Conservation (phyloP, 2,797 vertebrate species). For the Diplodus puntazzo region DNA sequence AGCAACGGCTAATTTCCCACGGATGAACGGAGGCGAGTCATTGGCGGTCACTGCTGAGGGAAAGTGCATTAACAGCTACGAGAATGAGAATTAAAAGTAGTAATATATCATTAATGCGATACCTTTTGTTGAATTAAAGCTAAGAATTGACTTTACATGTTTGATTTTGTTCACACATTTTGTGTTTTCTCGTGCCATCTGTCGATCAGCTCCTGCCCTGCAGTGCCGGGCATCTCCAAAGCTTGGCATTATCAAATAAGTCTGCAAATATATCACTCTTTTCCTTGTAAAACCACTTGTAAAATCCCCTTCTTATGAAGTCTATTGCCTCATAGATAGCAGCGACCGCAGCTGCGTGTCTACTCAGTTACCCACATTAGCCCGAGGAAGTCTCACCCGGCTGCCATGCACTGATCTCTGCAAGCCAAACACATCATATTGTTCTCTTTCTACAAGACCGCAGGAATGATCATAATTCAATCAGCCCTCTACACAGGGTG, state of each 20-base stretch:
- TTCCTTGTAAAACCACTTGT: neutral
- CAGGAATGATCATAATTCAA: conserved; percentile 58
- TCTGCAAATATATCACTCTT: neutral
- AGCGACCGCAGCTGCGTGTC: conserved; percentile 15
- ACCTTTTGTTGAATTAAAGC: neutral
- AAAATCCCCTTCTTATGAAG: neutral
- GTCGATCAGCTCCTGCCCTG: neutral
- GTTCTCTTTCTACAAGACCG: conserved; percentile 54
- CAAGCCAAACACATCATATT: conserved; percentile 55
- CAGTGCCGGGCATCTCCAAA: neutral
- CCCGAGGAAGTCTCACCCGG: conserved; percentile 45
- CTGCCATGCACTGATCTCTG: conserved; percentile 44
- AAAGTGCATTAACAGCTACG: conserved; percentile 1
- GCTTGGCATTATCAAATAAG: neutral
- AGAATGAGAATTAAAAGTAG: neutral
- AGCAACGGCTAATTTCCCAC: conserved; percentile 68
- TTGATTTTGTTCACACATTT: neutral
- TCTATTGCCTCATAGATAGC: neutral
- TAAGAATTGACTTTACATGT: neutral
- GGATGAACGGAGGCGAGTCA: conserved; percentile 58
- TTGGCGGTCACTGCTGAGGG: conserved; percentile 63
- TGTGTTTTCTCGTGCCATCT: neutral
- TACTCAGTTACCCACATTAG: conserved; percentile 16
- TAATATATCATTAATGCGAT: neutral
- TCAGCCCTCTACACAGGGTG: conserved; percentile 1